Percentiles rank a stretch among this genome's conserved stretches.
These are phyloP conservation scores for Hydroisotoma schaefferi DNA, from an alignment of 2,888 invertebrate species.

Conservation along the genomic window DNA sequence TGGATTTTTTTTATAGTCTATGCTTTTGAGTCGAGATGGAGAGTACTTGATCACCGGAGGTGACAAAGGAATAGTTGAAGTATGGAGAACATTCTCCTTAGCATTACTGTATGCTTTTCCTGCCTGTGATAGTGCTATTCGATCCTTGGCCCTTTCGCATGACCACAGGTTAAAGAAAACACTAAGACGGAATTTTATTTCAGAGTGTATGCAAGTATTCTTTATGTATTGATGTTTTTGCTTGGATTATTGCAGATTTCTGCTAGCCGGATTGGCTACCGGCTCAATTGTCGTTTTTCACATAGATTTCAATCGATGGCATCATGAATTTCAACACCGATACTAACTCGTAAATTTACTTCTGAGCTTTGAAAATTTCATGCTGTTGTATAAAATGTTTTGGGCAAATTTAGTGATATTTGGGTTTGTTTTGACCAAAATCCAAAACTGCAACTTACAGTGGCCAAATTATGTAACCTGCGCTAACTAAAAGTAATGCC, in stretches of 20 bases:
- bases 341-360: constrained; percentile 60
- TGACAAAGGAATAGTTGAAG: constrained; percentile 94
- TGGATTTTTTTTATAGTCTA: constrained; percentile 63
- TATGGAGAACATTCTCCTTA: constrained; percentile 96
- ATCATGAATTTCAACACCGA: constrained; percentile 91
- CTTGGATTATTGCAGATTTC: constrained; percentile 69
- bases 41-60: constrained; percentile 98
- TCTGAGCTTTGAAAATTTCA: too few relatives aligned
- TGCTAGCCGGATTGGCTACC: constrained; percentile 92
- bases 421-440: too few relatives aligned
- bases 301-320: constrained; percentile 99
- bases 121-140: constrained; percentile 90
- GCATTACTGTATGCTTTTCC: constrained; percentile 97
- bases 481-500: too few relatives aligned
- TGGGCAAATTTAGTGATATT: too few relatives aligned
- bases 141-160: constrained; percentile 91
- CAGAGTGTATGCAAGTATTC: too few relatives aligned
- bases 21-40: constrained; percentile 92
- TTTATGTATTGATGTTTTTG: background rate
- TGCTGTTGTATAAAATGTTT: too few relatives aligned
- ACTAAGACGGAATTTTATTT: background rate
- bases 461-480: too few relatives aligned
- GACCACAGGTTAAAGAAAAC: constrained; percentile 80
- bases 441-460: too few relatives aligned
- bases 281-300: constrained; percentile 98